Evolutionary conservation across 2,113 vertebrate species (phyloP).

Genomic region (Pseudolaguvia tuberculata): DNA sequence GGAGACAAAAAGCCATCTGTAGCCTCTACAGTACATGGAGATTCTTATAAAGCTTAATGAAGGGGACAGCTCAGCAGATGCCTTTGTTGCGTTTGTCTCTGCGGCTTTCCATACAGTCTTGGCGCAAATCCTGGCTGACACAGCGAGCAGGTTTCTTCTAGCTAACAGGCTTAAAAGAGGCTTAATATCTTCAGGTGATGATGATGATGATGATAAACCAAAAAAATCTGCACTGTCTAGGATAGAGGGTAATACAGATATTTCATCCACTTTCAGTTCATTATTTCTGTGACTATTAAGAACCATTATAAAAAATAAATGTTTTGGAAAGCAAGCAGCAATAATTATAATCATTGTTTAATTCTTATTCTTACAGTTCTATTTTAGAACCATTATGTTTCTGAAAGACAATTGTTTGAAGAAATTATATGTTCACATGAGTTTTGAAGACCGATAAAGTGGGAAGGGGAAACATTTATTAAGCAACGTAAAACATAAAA

Average conservation of each 20-base stretch:
- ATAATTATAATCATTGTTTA: conserved; percentile 42
- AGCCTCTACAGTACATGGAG: conserved; percentile 11
- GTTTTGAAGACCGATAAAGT: neutral
- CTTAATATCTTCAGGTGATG: conserved; percentile 58
- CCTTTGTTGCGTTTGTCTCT: conserved; percentile 44
- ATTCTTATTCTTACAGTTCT: neutral
- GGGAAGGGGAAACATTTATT: neutral
- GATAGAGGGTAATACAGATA: conserved; percentile 42
- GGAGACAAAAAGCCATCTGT: conserved; percentile 24
- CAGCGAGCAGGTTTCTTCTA: conserved; percentile 40
- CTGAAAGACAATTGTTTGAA: conserved; percentile 15
- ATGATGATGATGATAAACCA: conserved; percentile 51
- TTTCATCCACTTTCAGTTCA: conserved; percentile 44
- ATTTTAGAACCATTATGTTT: conserved; percentile 24
- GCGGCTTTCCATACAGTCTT: conserved; percentile 26
- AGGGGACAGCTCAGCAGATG: conserved; percentile 46
- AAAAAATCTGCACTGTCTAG: conserved; percentile 26
- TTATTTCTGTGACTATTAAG: conserved; percentile 53
- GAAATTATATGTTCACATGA: conserved; percentile 13
- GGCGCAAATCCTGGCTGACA: conserved; percentile 41
- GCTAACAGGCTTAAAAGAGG: conserved; percentile 38
- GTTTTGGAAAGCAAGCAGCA: conserved; percentile 35
- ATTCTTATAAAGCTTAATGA: conserved; percentile 34
- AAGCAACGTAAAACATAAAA: too few relatives aligned
- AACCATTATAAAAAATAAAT: conserved; percentile 51